Base-by-base conservation (phyloP, 2,113 vertebrate species). In the Gallinago media region DNA sequence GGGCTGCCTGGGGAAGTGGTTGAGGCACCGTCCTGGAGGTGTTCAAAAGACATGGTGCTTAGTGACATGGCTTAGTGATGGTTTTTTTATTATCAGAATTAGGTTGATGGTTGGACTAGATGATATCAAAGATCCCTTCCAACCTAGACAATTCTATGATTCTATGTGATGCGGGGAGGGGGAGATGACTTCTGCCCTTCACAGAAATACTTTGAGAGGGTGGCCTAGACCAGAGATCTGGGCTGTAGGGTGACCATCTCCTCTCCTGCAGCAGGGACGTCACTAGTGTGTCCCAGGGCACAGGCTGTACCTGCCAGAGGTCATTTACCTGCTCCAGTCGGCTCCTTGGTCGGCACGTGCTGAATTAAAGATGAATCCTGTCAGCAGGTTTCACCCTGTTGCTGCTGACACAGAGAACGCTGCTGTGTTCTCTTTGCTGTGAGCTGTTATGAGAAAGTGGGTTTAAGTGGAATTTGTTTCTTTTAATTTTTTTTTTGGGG, bases 321-420 rank as follows among this genome's bases (percentile, higher is more conserved):
- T 68, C 21, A 7, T 31, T 13, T 17, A 19, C 40, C 42, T 1
- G 0, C 55, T 36, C 73, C 62, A 6, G 38, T 32, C 0, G 1
- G 44, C 25, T 3, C 2, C 52, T 34, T 36, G 55, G 22, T 66
- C 3, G 2, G n/a, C 65, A 23, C 11, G 3, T 32, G 11, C 40
- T 0, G 0, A 8, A 79, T 42, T 73, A 71, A 73, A 89, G 82
- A 47, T 68, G 49, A 38, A 0, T 61, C 47, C 34, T 27, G 8
- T 55, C 36, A n/a, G 54, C 26, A 18, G 58, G 20, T 88, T 94
- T 80, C 29, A 34, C 25, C 70, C 16, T 67, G 23, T 47, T 4
- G 4, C 42, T 38, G 0, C 21, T 80, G 44, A 49, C 67, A 26
- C 44, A 27, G 14, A 0, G 0, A 49, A 10, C 0, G 0, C 32